Conservation (phyloP, 2,888 invertebrate genomes). For the Pedicia rivosa region DNA sequence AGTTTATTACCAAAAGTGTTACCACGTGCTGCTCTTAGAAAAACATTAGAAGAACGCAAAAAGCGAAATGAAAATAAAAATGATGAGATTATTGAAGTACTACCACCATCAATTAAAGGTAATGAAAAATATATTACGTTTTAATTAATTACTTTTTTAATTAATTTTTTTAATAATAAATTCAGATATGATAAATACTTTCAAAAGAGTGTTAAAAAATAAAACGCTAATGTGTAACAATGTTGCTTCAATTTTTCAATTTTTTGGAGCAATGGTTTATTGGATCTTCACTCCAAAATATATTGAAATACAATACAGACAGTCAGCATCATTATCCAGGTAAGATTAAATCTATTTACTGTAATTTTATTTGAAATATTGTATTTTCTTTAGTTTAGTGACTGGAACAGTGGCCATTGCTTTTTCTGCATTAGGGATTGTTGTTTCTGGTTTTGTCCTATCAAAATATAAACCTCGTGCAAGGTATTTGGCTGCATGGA, state of each 20-base stretch:
- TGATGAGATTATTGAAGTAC: conserved; percentile 19
- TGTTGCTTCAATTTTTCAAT: conserved; percentile 53
- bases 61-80: conserved; percentile 16
- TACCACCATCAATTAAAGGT: conserved; percentile 32
- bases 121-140: conserved; percentile 1
- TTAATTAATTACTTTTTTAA: not conserved
- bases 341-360: not conserved
- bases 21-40: conserved; percentile 41
- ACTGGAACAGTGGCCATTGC: conserved; percentile 53
- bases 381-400: conserved; percentile 36
- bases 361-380: not conserved
- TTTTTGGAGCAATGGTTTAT: conserved; percentile 54
- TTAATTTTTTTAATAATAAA: conserved; percentile 15
- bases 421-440: conserved; percentile 50
- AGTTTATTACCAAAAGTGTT: conserved; percentile 53
- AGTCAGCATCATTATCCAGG: conserved; percentile 59
- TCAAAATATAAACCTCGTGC: conserved; percentile 49
- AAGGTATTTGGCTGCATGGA: conserved; percentile 50
- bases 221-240: conserved; percentile 55
- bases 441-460: conserved; percentile 46
- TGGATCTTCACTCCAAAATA: conserved; percentile 73
- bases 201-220: conserved; percentile 45
- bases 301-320: conserved; percentile 64
- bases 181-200: conserved; percentile 44
- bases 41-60: conserved; percentile 13